These are phyloP conservation scores for Pachycephala philippinensis DNA, from an alignment of 2,113 vertebrate genomes.

Conservation along the genomic window DNA sequence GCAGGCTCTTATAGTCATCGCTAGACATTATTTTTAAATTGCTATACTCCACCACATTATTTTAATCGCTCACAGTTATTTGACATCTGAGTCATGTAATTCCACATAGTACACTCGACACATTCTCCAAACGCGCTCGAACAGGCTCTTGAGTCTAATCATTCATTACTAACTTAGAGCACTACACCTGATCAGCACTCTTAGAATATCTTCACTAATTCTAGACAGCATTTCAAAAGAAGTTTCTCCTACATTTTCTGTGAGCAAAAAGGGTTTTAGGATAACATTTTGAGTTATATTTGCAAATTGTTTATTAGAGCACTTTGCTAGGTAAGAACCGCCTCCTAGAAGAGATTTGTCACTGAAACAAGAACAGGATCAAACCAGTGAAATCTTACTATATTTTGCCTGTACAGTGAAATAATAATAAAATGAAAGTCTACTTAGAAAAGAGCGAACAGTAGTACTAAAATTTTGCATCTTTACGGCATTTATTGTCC, in stretches of 20 bases:
- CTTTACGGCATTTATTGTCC: background rate
- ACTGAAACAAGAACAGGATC: background rate
- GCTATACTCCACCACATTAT: constrained; percentile 37
- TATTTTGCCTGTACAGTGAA: background rate
- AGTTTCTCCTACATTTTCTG: background rate
- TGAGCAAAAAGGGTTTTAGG: background rate
- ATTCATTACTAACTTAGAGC: background rate
- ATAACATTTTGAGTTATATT: background rate
- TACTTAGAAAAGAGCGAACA: background rate
- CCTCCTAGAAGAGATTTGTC: background rate
- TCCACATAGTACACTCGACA: background rate
- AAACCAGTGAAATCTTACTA: background rate
- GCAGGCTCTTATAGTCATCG: background rate
- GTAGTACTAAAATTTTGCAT: background rate
- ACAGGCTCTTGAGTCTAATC: background rate
- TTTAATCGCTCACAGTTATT: constrained; percentile 46
- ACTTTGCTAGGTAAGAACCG: background rate
- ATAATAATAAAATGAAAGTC: background rate
- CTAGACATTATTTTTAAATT: constrained; percentile 34
- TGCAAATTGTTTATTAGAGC: background rate
- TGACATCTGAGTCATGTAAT: constrained; percentile 50
- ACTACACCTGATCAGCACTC: background rate
- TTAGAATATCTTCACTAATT: background rate
- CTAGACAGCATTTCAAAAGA: background rate
- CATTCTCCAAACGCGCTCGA: background rate